Conservation (phyloP, 92 coral and sea anemone species). For the Paramuricea clavata region DNA sequence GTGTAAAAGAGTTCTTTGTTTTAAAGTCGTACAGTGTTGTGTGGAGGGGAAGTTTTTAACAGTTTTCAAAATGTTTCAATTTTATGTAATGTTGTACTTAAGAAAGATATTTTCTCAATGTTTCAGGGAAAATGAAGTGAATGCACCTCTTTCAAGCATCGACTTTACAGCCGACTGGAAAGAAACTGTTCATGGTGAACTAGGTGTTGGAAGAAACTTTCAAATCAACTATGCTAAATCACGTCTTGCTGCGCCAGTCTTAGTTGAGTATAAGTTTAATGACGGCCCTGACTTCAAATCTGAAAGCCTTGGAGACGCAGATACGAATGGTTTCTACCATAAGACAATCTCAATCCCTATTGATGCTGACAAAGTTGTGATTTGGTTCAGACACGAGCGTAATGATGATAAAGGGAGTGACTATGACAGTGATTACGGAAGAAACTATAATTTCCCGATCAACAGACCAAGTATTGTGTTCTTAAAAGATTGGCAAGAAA, state of each 20-base stretch:
- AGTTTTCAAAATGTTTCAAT: too few species aligned
- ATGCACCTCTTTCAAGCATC: conserved; percentile 1
- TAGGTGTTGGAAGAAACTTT: background rate
- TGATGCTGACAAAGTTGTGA: background rate
- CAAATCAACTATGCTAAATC: background rate
- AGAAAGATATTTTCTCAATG: too few species aligned
- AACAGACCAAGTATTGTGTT: background rate
- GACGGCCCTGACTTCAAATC: background rate
- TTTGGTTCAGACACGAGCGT: conserved; percentile 1
- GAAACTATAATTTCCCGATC: background rate
- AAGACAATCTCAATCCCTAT: background rate
- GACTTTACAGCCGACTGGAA: background rate
- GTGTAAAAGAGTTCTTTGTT: too few species aligned
- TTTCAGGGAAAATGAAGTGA: too few species aligned
- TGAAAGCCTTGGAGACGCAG: background rate
- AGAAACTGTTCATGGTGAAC: background rate
- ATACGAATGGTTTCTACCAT: background rate
- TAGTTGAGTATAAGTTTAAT: background rate
- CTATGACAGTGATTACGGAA: conserved; percentile 11
- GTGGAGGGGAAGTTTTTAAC: too few species aligned
- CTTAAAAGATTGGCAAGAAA: background rate
- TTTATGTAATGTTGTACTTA: too few species aligned
- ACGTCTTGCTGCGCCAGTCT: background rate
- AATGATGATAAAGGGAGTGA: background rate
- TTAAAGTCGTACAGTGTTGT: too few species aligned